These are phyloP conservation scores for Peromyscus nudipes DNA, from an alignment of 2,797 vertebrate genomes.

Conservation along the genomic window DNA sequence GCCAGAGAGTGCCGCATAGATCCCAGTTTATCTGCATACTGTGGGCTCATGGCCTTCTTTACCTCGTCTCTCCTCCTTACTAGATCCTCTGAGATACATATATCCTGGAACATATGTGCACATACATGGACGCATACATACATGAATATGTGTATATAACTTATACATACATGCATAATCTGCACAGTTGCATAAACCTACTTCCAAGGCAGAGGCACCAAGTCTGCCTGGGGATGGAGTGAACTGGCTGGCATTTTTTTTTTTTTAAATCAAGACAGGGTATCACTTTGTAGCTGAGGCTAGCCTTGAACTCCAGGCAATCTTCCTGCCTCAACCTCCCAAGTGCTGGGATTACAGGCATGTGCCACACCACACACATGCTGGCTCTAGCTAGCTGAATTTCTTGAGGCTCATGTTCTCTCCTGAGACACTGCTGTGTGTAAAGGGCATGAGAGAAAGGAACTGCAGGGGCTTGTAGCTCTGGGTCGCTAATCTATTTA, in stretches of 20 bases:
- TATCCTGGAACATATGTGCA: not conserved
- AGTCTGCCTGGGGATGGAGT: not conserved
- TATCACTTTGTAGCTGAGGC: not conserved
- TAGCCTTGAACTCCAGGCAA: not conserved
- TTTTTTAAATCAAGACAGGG: not conserved
- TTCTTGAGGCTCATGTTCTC: accelerated
- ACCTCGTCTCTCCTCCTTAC: accelerated
- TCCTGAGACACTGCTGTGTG: not conserved
- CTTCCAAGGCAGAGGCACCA: not conserved
- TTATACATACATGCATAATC: not conserved
- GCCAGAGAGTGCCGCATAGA: not conserved
- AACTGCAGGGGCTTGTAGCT: not conserved
- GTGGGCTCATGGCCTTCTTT: accelerated
- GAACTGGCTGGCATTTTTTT: not conserved
- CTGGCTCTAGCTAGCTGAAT: not conserved
- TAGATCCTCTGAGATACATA: not conserved
- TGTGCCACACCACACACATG: not conserved
- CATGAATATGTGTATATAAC: not conserved
- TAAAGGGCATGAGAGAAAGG: not conserved
- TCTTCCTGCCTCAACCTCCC: not conserved
- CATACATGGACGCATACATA: accelerated
- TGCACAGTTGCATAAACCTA: not conserved
- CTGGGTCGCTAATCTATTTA: not conserved
- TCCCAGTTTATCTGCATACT: accelerated
- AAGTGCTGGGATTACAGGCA: not conserved